Conservation (phyloP, 1,140 invertebrate genomes). For the Drosophila repletoides region DNA sequence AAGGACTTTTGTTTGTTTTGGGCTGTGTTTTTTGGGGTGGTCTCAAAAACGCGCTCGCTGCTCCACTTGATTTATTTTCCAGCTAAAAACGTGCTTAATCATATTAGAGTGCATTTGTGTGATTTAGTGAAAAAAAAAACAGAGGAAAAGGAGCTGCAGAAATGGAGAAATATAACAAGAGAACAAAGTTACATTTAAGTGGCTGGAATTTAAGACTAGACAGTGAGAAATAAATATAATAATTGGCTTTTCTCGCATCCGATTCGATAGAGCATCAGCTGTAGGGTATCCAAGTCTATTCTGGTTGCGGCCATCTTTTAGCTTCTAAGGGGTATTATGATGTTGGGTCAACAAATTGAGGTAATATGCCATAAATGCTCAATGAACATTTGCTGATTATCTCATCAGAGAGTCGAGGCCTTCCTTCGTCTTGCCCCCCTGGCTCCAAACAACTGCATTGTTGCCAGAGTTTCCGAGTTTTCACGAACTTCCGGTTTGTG, state of each 20-base stretch:
- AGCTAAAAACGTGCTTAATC: constrained; percentile 79
- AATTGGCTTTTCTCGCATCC: constrained; percentile 12
- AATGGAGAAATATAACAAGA: not conserved
- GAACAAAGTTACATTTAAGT: not conserved
- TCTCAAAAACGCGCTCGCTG: constrained; percentile 60
- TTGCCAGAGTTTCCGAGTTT: too few relatives aligned
- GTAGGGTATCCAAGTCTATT: too few relatives aligned
- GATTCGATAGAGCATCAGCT: not conserved
- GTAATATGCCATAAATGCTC: constrained; percentile 48
- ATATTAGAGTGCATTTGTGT: constrained; percentile 79
- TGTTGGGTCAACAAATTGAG: constrained; percentile 24
- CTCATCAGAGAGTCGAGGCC: constrained; percentile 13
- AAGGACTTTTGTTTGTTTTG: constrained; percentile 32
- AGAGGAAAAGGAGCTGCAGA: not conserved
- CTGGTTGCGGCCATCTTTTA: not conserved
- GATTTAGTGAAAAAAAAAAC: constrained; percentile 60
- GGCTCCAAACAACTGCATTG: constrained; percentile 20
- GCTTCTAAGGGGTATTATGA: constrained; percentile 20
- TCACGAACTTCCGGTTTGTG: constrained; percentile 34
- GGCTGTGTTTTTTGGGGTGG: constrained; percentile 9
- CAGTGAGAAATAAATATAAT: constrained; percentile 25
- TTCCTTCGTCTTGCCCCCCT: too few relatives aligned
- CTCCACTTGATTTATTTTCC: constrained; percentile 73
- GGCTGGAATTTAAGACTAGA: constrained; percentile 4
- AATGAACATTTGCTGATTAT: constrained; percentile 45